phyloP scores from a whole-genome alignment of 2,113 vertebrate genomes.

The Antechinus stuartii region DNA sequence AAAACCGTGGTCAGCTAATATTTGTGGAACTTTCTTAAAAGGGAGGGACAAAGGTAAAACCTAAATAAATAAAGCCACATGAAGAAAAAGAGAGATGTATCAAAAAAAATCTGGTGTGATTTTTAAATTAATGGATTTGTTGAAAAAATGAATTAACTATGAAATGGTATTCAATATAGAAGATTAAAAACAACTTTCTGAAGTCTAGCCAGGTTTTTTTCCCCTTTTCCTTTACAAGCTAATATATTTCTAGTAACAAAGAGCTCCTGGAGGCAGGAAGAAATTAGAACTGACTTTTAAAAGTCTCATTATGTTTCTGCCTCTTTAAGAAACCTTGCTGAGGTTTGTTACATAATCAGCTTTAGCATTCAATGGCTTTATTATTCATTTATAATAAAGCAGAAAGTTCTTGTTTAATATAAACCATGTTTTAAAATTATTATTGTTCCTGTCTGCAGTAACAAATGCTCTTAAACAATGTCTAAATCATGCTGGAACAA shows the following conservation, averaged over 20 bases:
- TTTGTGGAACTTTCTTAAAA: slow-evolving; percentile 14
- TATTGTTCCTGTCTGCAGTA: slow-evolving; percentile 56
- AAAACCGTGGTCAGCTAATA: too few relatives aligned
- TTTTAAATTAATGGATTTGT: slow-evolving; percentile 57
- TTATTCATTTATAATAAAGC: slow-evolving; percentile 63
- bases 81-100: slow-evolving; percentile 18
- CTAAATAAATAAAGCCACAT: slow-evolving; percentile 35
- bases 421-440: background rate
- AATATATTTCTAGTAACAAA: slow-evolving; percentile 55
- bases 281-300: slow-evolving; percentile 65
- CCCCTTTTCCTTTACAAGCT: slow-evolving; percentile 33
- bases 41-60: slow-evolving; percentile 38
- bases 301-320: slow-evolving; percentile 48
- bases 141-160: slow-evolving; percentile 62
- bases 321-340: slow-evolving; percentile 60
- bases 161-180: slow-evolving; percentile 47
- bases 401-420: slow-evolving; percentile 57
- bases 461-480: slow-evolving; percentile 60
- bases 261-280: slow-evolving; percentile 61
- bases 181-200: slow-evolving; percentile 46
- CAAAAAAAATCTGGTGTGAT: slow-evolving; percentile 52
- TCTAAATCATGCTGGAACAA: slow-evolving; percentile 55
- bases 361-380: slow-evolving; percentile 63
- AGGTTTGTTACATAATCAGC: slow-evolving; percentile 56
- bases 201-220: slow-evolving; percentile 32